phyloP scores from a whole-genome alignment of 1,140 invertebrate genomes.

The Cheumatopsyche charites region DNA sequence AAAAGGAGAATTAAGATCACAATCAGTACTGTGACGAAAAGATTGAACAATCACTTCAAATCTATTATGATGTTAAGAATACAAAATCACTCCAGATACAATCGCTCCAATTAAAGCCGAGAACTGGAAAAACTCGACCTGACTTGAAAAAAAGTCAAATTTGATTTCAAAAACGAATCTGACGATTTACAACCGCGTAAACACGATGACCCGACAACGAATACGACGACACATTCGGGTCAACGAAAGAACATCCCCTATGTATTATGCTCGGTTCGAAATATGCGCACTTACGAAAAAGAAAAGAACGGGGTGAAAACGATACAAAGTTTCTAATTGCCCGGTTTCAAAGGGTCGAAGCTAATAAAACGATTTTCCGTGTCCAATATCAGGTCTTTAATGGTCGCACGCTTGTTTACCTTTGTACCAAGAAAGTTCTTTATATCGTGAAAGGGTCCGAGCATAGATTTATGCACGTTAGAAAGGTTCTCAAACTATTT shows the following conservation, averaged over 20 bases:
- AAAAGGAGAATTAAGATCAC: too few relatives aligned
- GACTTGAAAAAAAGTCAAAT: too few relatives aligned
- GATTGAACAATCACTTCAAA: too few relatives aligned
- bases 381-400: constrained; percentile 43
- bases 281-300: neutral
- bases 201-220: neutral
- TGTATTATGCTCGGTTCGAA: too few relatives aligned
- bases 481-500: neutral
- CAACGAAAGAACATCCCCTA: constrained; percentile 5
- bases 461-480: neutral
- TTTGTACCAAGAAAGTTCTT: constrained; percentile 17
- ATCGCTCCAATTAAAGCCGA: too few relatives aligned
- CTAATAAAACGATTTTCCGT: constrained; percentile 43
- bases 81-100: too few relatives aligned
- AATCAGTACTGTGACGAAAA: too few relatives aligned
- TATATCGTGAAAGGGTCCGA: constrained; percentile 7
- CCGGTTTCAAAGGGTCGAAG: constrained; percentile 15
- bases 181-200: neutral
- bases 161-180: too few relatives aligned
- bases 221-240: neutral
- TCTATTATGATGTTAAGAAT: too few relatives aligned
- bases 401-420: constrained; percentile 45
- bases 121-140: too few relatives aligned
- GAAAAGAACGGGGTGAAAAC: neutral
- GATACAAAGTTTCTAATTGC: constrained; percentile 46